phyloP scores from a whole-genome alignment of 2,113 vertebrate species.

The Microcebus jonahi region DNA sequence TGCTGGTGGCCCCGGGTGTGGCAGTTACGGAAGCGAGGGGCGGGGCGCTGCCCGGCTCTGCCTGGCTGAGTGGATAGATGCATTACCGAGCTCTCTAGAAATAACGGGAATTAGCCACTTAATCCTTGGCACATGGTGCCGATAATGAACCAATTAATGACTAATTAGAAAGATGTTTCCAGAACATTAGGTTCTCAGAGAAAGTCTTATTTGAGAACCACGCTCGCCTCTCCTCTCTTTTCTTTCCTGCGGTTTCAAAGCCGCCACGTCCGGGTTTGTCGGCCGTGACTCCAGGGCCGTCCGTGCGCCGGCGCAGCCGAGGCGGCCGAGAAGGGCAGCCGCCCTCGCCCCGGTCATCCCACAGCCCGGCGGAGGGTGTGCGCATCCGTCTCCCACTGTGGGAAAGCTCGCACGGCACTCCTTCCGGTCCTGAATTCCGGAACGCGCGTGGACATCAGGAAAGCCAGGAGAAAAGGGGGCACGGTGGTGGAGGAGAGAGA shows the following conservation, averaged over 20 bases:
- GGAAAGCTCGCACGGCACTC: fast-evolving
- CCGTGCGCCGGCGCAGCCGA: background rate
- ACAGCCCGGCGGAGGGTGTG: fast-evolving
- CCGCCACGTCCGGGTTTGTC: background rate
- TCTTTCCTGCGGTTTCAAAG: background rate
- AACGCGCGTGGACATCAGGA: too few relatives aligned
- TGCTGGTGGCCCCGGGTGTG: background rate
- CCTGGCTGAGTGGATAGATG: background rate
- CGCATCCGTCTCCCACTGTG: fast-evolving
- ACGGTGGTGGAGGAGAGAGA: fast-evolving
- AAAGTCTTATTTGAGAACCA: background rate
- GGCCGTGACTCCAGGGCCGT: background rate
- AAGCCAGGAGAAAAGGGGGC: background rate
- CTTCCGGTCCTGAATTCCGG: background rate
- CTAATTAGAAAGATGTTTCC: constrained; percentile 59
- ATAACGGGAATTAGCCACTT: constrained; percentile 14
- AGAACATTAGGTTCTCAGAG: constrained; percentile 63
- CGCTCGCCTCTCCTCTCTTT: background rate
- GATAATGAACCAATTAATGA: constrained; percentile 42
- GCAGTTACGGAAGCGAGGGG: fast-evolving
- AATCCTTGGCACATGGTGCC: background rate
- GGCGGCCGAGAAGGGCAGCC: fast-evolving
- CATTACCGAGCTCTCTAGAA: background rate
- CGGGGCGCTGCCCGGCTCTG: fast-evolving
- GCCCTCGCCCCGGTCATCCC: background rate